Evolutionary conservation across 2,113 vertebrate genomes (phyloP).

Genomic region (Petrocephalus microphthalmus): DNA sequence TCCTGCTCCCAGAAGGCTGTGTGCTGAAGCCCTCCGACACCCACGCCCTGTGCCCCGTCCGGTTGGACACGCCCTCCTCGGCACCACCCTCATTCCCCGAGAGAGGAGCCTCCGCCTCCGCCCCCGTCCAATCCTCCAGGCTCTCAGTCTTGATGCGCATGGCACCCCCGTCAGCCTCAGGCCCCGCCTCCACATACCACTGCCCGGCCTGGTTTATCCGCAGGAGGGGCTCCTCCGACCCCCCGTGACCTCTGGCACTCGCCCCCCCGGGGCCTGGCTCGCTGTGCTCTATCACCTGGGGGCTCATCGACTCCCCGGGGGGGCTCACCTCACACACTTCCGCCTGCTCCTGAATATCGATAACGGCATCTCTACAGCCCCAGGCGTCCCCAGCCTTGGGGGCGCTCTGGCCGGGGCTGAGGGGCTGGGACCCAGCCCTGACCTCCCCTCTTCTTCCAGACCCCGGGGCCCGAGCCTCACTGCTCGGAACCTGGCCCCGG

Average conservation of each 20-base stretch:
- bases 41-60: slow-evolving; percentile 74
- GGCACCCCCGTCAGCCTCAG: slow-evolving; percentile 71
- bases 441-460: slow-evolving; percentile 46
- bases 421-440: slow-evolving; percentile 45
- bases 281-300: slow-evolving; percentile 77
- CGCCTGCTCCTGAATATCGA: slow-evolving; percentile 68
- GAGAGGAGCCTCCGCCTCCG: slow-evolving; percentile 76
- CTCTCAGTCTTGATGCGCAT: slow-evolving; percentile 87
- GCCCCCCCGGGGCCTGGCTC: slow-evolving; percentile 58
- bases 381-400: slow-evolving; percentile 63
- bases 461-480: slow-evolving; percentile 62
- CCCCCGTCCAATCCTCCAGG: slow-evolving; percentile 88
- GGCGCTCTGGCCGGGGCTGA: slow-evolving; percentile 64
- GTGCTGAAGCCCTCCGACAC: slow-evolving; percentile 67
- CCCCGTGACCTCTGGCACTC: not conserved
- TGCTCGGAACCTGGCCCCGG: slow-evolving; percentile 38
- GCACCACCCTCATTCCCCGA: slow-evolving; percentile 80
- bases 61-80: slow-evolving; percentile 78
- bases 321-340: slow-evolving; percentile 74
- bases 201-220: slow-evolving; percentile 90
- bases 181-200: slow-evolving; percentile 88
- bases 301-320: slow-evolving; percentile 78
- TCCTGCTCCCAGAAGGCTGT: slow-evolving; percentile 52
- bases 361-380: slow-evolving; percentile 53
- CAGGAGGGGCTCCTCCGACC: slow-evolving; percentile 78